Evolutionary conservation across 1,140 invertebrate species (phyloP), one percentile per base, ranked within the genome.

Genomic region (Cataglyphis hispanica): DNA sequence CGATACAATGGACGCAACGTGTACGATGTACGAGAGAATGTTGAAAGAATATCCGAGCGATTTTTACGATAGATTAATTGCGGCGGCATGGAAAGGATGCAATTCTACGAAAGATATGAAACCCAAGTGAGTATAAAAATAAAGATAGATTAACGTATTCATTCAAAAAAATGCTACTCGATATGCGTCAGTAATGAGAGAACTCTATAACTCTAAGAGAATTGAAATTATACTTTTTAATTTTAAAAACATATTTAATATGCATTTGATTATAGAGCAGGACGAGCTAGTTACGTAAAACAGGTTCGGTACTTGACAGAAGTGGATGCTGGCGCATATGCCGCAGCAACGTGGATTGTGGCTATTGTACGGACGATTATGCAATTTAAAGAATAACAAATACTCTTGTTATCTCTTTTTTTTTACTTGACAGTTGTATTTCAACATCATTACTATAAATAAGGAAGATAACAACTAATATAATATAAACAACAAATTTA

Each of bases 281-380:
- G 96, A 0, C 93, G 96, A 53, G 96, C 96, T 1, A 96, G 96
- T 87, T 97, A 97, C 87, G 96, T 97, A 7, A 95, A 96, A 40
- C 93, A 95, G 86, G 90, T 86, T 2, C 92, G 93, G 43, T 95
- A 95, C 91, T 90, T 96, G 2, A 92, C 90, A 37, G 94, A 95
- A 87, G 96, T 95, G 87, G 97, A 98, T 93, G 97, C 97, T 61
- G 97, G 97, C 77, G 97, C 97, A 11, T 96, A 95, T 87, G 97
- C 95, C 8, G 96, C 96, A 2, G 95, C 96, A 1, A 91, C 96
- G 1, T 97, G 97, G 96, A 92, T 97, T 50, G 91, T 91, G 46
- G 95, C 96, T 11, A 91, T 96, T 58, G 72, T 70, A 61, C 76
- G 22, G n/a, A 67, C 63, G 13, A 80, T 80, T 69, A 37, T 43